phyloP scores from a whole-genome alignment of 2,113 vertebrate genomes.

The Myotis lucifugus region DNA sequence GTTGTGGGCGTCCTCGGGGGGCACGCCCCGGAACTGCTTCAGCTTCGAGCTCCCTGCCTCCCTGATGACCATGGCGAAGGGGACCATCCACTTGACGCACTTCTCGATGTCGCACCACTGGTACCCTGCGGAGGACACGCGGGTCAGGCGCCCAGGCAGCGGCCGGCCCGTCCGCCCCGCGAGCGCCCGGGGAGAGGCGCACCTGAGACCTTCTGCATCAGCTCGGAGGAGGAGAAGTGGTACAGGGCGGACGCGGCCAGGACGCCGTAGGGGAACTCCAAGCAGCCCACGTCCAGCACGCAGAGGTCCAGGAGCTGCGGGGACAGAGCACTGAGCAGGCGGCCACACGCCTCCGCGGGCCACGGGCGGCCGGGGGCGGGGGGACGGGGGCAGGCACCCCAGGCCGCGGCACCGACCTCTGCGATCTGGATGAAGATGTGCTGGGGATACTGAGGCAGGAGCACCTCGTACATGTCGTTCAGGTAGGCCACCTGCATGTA shows the following conservation, averaged over 20 bases:
- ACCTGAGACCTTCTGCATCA: conserved; percentile 97
- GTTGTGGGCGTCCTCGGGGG: conserved; percentile 93
- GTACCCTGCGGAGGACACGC: conserved; percentile 85
- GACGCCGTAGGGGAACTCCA: conserved; percentile 92
- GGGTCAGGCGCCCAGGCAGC: not conserved
- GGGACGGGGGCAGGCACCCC: not conserved
- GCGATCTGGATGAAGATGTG: conserved; percentile 93
- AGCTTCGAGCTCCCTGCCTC: conserved; percentile 89
- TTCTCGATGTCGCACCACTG: conserved; percentile 91
- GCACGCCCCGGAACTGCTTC: conserved; percentile 90
- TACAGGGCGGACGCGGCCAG: conserved; percentile 96
- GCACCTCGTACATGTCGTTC: conserved; percentile 85
- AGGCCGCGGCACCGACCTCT: conserved; percentile 85
- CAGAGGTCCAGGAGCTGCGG: conserved; percentile 94
- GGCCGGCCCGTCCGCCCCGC: accelerated
- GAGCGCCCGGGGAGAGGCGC: not conserved
- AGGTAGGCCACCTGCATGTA: conserved; percentile 98
- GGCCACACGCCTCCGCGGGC: not conserved
- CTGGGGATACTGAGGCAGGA: conserved; percentile 94
- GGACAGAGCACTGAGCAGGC: not conserved
- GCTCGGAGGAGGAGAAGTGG: conserved; percentile 94
- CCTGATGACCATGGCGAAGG: conserved; percentile 92
- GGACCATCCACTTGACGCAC: conserved; percentile 97
- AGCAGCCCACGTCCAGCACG: conserved; percentile 91
- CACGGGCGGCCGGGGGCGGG: not conserved